Base-by-base conservation (phyloP, 2,888 invertebrate genomes). In the Aspidiotus rigidus region DNA sequence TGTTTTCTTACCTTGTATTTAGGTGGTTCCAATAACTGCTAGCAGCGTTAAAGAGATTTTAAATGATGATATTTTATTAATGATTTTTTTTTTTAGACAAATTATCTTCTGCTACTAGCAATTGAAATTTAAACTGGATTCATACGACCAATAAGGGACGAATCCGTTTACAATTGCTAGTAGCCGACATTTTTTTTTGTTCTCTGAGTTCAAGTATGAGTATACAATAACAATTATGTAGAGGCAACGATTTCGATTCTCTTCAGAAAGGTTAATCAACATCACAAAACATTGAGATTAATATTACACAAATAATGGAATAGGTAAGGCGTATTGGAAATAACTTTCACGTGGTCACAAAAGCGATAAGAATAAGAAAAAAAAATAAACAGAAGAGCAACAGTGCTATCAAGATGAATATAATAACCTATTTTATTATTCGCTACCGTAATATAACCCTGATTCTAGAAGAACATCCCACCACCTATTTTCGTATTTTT, bases 1-100 rank as follows among this genome's bases (percentile, higher is more conserved):
- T 54, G 44, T 59, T 67, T 71, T 72, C 93, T 93, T 93, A 94
- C 94, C 94, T 93, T 86, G 92, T 89, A 82, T 93, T 93, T 90
- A 94, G 93, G 90, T 93, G 91, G 86, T 92, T 93, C 94, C 93
- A 93, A 89, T 93, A 93, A 85, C 93, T 89, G 91, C 93, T 94
- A 90, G 76, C 76, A 79, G 80, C 74, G 73, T 67, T 69, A 69
- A 71, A 70, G 61, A 72, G 56, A 69, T 72, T 62, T 70, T 44
- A 64, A 70, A 69, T 57, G 67, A 28, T 28, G 28, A 57, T 64
- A 54, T 64, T 66, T 57, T 70, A 70, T 53, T 69, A 39, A 67
- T 42, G 67, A 54, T 64, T 56, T 59, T 16, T 39, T 64, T 62
- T 70, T 41, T 49, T 13, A 62, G 54, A 59, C 55, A 63, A 53